Percentiles rank a stretch among this genome's conserved stretches.
phyloP scores from a whole-genome alignment of 2,888 invertebrate genomes.

The Napeogenes inachia region DNA sequence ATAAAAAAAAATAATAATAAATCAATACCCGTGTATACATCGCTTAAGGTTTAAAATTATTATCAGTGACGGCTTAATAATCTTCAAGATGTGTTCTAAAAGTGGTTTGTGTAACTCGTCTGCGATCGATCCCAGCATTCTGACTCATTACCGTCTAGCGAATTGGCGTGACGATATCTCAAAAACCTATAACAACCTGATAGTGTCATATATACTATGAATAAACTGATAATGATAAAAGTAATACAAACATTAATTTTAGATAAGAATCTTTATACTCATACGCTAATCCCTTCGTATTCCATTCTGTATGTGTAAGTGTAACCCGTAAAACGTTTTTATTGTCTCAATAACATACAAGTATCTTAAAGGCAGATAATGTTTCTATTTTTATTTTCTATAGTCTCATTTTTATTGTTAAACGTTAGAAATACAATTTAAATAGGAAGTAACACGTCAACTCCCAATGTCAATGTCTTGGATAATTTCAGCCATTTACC shows the following conservation, averaged over 20 bases:
- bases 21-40: too few relatives aligned
- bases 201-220: conserved; percentile 11
- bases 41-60: not conserved
- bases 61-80: conserved; percentile 16
- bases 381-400: too few relatives aligned
- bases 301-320: too few relatives aligned
- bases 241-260: not conserved
- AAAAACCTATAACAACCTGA: not conserved
- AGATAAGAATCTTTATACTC: not conserved
- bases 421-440: too few relatives aligned
- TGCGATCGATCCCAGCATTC: conserved; percentile 33
- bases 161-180: conserved; percentile 11
- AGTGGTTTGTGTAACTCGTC: conserved; percentile 30
- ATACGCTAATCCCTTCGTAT: too few relatives aligned
- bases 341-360: too few relatives aligned
- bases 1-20: too few relatives aligned
- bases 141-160: conserved; percentile 35
- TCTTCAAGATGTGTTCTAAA: conserved; percentile 26
- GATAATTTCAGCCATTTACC: conserved; percentile 15
- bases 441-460: not conserved
- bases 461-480: conserved; percentile 8
- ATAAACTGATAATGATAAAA: not conserved
- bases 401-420: too few relatives aligned
- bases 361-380: too few relatives aligned
- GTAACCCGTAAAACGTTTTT: too few relatives aligned